These are phyloP conservation scores for Thera obeliscata DNA, from an alignment of 2,888 invertebrate species.

Conservation along the genomic window DNA sequence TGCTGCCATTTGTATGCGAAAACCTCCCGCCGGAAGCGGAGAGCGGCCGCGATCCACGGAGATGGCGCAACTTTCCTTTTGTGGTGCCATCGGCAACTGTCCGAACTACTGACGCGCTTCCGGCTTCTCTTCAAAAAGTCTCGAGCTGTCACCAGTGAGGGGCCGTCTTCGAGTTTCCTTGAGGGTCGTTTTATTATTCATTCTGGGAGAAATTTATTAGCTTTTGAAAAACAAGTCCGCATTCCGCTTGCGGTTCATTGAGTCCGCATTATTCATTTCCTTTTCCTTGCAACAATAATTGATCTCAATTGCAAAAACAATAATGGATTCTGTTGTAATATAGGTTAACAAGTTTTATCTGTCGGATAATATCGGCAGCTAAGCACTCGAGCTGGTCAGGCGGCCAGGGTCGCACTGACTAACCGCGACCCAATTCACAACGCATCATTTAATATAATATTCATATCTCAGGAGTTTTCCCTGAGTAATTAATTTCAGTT, in stretches of 20 bases:
- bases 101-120: conserved; percentile 77
- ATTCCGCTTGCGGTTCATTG: conserved; percentile 41
- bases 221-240: conserved; percentile 50
- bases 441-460: conserved; percentile 35
- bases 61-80: conserved; percentile 71
- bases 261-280: conserved; percentile 32
- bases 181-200: conserved; percentile 78
- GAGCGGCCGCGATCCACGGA: conserved; percentile 58
- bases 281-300: conserved; percentile 18
- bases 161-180: conserved; percentile 74
- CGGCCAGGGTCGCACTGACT: conserved; percentile 42
- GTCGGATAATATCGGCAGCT: conserved; percentile 35
- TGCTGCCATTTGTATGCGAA: conserved; percentile 82
- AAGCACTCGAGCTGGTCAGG: conserved; percentile 35
- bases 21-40: conserved; percentile 70
- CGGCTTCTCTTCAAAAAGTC: conserved; percentile 81
- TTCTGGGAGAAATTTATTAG: conserved; percentile 70
- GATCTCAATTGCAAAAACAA: conserved; percentile 23
- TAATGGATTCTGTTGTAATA: conserved; percentile 25
- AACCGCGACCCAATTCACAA: conserved; percentile 39
- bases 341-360: conserved; percentile 42
- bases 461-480: conserved; percentile 30
- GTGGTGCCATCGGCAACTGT: conserved; percentile 81
- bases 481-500: conserved; percentile 31
- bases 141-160: conserved; percentile 77